Evolutionary conservation across 2,888 invertebrate species (phyloP), one percentile per base, ranked within the genome.

Genomic region (Drosophila nr. fundita): DNA sequence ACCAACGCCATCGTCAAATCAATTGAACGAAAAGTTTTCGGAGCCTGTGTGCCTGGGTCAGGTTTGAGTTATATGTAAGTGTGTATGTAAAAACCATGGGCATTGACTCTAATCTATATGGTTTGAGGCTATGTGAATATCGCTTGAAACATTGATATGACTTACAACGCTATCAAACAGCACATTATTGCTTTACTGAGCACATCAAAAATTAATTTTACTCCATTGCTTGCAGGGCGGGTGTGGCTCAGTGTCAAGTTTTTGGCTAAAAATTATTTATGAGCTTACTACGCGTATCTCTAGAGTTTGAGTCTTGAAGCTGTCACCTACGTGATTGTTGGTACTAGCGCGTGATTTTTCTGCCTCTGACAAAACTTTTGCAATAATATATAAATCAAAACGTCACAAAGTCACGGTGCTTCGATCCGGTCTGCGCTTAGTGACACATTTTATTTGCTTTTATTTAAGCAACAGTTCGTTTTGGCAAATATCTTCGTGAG

Each of bases 331-430:
- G 88, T 90, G 88, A 82, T 78, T 87, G 67, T 86, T 68, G 68
- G 64, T 68, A 36, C 50, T 57, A 70, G 76, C 70, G 72, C 86
- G 82, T 89, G 80, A 83, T 83, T 80, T 76, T 71, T 83, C 50
- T 69, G 72, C 64, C 75, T 69, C 55, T 70, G 80, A 78, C 74
- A 77, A 82, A 82, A 87, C 83, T 87, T 91, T 91, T 91, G 84
- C 87, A 87, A 89, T 89, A 87, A 91, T 91, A 87, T 90, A 92
- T 92, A 92, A 92, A 91, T 92, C 92, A 92, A 91, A 92, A 89
- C 91, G 92, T 91, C 92, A 92, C 87, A 91, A 91, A 88, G 86
- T 89, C 83, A 78, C 80, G 62, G 80, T 62, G 54, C 57, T 74
- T 62, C 58, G 45, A 42, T 59, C 60, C 42, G 34, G 42, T 38